Conservation (phyloP, 2,888 invertebrate genomes). For the Siphlonurus alternatus region DNA sequence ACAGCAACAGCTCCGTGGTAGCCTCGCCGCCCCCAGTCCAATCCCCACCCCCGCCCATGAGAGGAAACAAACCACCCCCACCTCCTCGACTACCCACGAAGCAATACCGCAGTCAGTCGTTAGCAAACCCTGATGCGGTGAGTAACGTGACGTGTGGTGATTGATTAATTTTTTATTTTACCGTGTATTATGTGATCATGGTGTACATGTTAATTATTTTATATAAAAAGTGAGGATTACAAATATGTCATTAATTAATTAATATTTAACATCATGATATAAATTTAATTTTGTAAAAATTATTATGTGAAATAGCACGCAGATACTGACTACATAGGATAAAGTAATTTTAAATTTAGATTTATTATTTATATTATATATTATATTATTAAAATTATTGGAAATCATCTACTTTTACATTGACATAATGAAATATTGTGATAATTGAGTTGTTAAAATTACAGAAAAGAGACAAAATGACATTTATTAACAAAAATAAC, state of each 20-base stretch:
- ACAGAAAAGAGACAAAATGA: not conserved
- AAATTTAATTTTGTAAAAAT: too few species aligned
- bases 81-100: constrained; percentile 30
- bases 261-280: too few species aligned
- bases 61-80: constrained; percentile 24
- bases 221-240: too few species aligned
- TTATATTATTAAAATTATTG: not conserved
- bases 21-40: constrained; percentile 25
- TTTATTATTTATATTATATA: not conserved
- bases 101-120: constrained; percentile 61
- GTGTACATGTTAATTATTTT: too few species aligned
- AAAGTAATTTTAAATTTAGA: too few species aligned
- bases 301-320: too few species aligned
- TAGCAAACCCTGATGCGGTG: constrained; percentile 26
- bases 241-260: too few species aligned
- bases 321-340: too few species aligned
- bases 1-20: not conserved
- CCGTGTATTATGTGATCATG: not conserved
- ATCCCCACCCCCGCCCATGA: constrained; percentile 33
- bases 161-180: not conserved
- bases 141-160: not conserved
- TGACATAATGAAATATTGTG: not conserved
- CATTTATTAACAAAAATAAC: not conserved
- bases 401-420: too few species aligned
- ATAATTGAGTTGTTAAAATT: not conserved